These are phyloP conservation scores for Pristionchus mayeri DNA, from an alignment of 2,888 invertebrate genomes.

Conservation along the genomic window DNA sequence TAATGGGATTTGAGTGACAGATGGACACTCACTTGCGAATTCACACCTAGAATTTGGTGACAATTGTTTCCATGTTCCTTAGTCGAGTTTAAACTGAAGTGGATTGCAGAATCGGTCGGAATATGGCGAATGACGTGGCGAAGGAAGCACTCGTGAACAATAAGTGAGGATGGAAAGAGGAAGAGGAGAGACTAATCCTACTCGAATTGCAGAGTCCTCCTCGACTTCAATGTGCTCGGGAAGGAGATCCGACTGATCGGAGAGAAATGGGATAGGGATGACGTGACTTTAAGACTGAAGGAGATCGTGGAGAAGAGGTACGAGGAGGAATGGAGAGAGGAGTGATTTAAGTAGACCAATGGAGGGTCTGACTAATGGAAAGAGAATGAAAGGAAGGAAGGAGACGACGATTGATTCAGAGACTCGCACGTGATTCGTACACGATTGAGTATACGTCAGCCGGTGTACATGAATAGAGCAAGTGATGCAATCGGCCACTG, in stretches of 20 bases:
- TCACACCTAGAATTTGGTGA: too few species aligned
- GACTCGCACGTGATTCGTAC: background rate
- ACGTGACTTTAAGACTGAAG: background rate
- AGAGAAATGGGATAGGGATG: background rate
- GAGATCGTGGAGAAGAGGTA: conserved; percentile 1
- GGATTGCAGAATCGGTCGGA: conserved; percentile 29
- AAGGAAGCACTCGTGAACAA: background rate
- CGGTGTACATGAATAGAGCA: background rate
- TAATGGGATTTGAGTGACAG: too few species aligned
- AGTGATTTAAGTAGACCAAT: too few species aligned
- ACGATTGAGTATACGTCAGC: background rate
- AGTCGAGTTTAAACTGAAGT: background rate
- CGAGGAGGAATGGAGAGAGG: too few species aligned
- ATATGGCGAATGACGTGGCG: conserved; percentile 19
- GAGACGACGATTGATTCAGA: background rate
- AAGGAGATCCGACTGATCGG: conserved; percentile 40
- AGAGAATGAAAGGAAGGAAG: too few species aligned
- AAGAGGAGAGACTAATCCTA: background rate
- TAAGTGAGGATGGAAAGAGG: background rate
- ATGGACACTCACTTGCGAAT: too few species aligned
- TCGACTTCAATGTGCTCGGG: conserved; percentile 8
- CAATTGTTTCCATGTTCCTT: too few species aligned
- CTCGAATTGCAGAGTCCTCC: conserved; percentile 7
- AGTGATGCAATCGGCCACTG: background rate
- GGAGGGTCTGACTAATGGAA: background rate